Base-by-base conservation (phyloP, 2,113 vertebrate species). In the human region DNA sequence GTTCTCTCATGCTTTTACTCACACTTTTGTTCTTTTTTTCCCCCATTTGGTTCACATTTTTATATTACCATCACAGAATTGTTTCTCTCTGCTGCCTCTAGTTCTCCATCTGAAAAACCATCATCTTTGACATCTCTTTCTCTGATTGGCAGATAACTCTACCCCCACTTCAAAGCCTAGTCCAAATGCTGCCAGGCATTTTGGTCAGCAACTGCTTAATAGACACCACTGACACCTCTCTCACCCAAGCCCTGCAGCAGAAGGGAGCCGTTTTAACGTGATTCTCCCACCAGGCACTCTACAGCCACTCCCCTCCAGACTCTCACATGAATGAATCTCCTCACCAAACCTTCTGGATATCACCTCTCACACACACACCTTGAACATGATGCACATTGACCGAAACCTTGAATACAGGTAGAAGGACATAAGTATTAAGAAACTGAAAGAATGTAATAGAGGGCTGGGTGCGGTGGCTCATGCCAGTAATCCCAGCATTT, bases 21-120 rank as follows among this genome's bases (percentile, higher is more conserved):
- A 96, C 2, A 78, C 38, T 87, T 88, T 32, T 72, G 52, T 72
- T 70, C 80, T 18, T 61, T 90, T 43, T 52, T 80, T 83, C 17
- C 35, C 1, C 43, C 76, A 78, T 92, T 97, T 95, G 76, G 66
- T 92, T 85, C 70, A 52, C 85, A 94, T 95, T 92, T 94, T 93
- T 86, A 73, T 93, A 93, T 90, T 30, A 93, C 35, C 64, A 66
- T 61, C 76, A 90, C 38, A 96, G 55, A 95, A 94, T 78, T 83
- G 50, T 38, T 96, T 88, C 52, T 93, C 4, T 89, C 70, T 90
- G 38, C 38, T n/a, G 2, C 45, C 38, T 50, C 84, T 59, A 59
- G 50, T 83, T 83, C 38, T 45, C 25, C 50, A 79, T 23, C 79
- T 78, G 27, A 86, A 40, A 94, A 61, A 87, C 40, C 50, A 23